These are phyloP conservation scores for Branchipolynoe longqiensis DNA, from an alignment of 2,888 invertebrate species.

Conservation along the genomic window DNA sequence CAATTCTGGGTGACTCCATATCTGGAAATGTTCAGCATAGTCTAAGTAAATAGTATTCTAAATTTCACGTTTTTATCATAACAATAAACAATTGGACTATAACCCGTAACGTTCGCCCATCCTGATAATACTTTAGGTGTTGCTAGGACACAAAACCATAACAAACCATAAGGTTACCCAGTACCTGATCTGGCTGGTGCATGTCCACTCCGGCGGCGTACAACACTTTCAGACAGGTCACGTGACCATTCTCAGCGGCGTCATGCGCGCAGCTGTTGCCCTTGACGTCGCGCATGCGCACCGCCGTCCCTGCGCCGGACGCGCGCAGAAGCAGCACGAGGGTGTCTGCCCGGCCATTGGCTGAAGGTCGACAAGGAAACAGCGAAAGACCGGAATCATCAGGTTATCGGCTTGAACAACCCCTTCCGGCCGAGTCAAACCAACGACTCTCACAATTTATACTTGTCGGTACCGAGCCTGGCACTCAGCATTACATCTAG, in stretches of 20 bases:
- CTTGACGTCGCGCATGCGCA: slow-evolving; percentile 89
- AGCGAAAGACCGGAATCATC: neutral
- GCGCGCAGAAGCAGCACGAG: slow-evolving; percentile 90
- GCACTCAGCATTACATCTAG: no score
- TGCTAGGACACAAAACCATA: no score
- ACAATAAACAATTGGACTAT: no score
- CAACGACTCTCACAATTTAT: no score
- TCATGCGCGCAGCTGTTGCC: slow-evolving; percentile 94
- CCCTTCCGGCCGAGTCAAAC: no score
- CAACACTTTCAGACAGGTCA: slow-evolving; percentile 67
- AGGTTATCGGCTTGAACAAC: no score
- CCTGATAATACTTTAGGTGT: no score
- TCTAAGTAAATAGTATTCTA: neutral
- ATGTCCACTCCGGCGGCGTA: slow-evolving; percentile 67
- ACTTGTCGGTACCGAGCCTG: no score
- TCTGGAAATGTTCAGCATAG: neutral
- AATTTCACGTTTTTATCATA: neutral
- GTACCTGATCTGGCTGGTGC: slow-evolving; percentile 68
- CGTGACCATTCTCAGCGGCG: slow-evolving; percentile 89
- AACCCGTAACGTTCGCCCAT: no score
- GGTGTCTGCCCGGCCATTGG: slow-evolving; percentile 87
- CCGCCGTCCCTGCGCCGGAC: slow-evolving; percentile 84
- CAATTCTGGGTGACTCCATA: no score
- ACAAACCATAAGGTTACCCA: no score
- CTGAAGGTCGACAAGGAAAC: slow-evolving; percentile 56